These are phyloP conservation scores for Montipora sp. DNA, from an alignment of 64 coral and sea anemone species.

Conservation along the genomic window DNA sequence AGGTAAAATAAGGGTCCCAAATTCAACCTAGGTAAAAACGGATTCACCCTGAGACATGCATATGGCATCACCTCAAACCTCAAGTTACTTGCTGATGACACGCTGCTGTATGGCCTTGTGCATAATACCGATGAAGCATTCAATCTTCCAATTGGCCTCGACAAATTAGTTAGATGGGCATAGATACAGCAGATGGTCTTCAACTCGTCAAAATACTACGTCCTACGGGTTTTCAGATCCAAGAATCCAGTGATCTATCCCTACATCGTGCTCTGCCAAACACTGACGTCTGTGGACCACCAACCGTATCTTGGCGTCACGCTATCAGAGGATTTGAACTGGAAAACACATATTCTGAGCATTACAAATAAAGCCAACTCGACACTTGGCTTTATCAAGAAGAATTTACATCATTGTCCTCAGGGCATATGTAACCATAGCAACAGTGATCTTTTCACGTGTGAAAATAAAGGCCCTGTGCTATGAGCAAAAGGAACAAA, in stretches of 20 bases:
- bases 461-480: no score
- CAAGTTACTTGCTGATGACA: constrained; percentile 13
- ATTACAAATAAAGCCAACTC: neutral
- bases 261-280: constrained; percentile 15
- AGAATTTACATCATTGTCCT: neutral
- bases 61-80: neutral
- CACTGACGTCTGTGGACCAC: neutral
- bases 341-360: neutral
- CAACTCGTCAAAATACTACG: constrained; percentile 11
- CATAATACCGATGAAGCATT: constrained; percentile 6
- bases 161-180: constrained; percentile 18
- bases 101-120: constrained; percentile 4
- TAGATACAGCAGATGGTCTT: constrained; percentile 34
- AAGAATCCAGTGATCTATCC: neutral
- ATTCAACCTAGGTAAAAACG: no score
- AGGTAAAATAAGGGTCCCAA: no score
- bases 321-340: neutral
- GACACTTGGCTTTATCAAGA: neutral
- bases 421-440: neutral
- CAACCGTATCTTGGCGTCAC: constrained; percentile 26
- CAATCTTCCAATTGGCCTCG: constrained; percentile 5
- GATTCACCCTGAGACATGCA: no score
- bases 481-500: no score
- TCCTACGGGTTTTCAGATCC: neutral
- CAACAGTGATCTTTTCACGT: no score